These are phyloP conservation scores for Cebus imitator DNA, from an alignment of 2,113 vertebrate genomes.

Conservation along the genomic window DNA sequence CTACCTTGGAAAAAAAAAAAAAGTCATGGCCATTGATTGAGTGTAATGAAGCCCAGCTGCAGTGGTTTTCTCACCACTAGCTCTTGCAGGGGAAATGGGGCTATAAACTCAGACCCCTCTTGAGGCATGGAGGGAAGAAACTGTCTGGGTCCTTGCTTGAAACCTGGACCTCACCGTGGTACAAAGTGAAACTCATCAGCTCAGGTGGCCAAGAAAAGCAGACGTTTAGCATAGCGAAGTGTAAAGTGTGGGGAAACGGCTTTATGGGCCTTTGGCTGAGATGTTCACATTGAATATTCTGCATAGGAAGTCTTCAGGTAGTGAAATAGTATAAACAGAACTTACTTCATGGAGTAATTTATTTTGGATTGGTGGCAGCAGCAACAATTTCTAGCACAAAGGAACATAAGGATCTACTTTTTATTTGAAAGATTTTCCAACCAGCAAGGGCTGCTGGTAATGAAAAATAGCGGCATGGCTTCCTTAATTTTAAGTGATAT, in stretches of 20 bases:
- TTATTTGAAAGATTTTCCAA: constrained; percentile 27
- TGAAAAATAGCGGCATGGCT: background rate
- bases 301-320: constrained; percentile 72
- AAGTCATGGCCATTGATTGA: background rate
- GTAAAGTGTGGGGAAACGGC: constrained; percentile 66
- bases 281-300: constrained; percentile 54
- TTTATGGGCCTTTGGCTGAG: constrained; percentile 72
- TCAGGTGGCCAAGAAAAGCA: constrained; percentile 76
- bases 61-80: background rate
- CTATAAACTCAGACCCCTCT: constrained; percentile 52
- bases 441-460: background rate
- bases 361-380: constrained; percentile 43
- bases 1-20: constrained; percentile 32
- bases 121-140: constrained; percentile 57
- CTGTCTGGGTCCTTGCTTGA: constrained; percentile 65
- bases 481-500: constrained; percentile 2
- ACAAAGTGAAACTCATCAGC: constrained; percentile 67
- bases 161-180: constrained; percentile 54
- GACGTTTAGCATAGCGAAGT: constrained; percentile 65
- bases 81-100: constrained; percentile 6
- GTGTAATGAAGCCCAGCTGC: constrained; percentile 56
- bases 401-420: constrained; percentile 29
- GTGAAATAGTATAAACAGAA: constrained; percentile 67
- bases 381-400: background rate
- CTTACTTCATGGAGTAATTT: constrained; percentile 49